phyloP scores from a whole-genome alignment of 23 tunicate species.

The Aplidium turbinatum region DNA sequence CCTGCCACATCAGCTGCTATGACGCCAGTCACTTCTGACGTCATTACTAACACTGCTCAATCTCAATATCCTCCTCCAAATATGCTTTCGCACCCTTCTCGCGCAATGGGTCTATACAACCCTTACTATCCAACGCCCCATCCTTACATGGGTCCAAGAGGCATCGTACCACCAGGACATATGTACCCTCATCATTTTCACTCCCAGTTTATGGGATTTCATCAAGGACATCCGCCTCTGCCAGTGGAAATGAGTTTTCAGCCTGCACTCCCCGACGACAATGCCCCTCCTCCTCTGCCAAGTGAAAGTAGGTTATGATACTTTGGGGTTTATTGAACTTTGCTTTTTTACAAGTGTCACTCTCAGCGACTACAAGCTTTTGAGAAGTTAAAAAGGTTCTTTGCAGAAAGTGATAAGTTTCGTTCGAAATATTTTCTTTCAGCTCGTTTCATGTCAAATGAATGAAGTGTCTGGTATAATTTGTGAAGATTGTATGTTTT shows the following conservation, averaged over 20 bases:
- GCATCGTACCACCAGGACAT: not conserved
- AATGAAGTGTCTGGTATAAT: not conserved
- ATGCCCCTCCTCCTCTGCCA: constrained; percentile 13
- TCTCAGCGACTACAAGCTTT: too few species aligned
- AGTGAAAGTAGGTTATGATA: not conserved
- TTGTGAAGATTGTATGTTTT: not conserved
- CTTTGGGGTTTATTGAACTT: too few species aligned
- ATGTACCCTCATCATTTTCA: not conserved
- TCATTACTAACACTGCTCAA: not conserved
- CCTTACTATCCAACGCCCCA: constrained; percentile 6
- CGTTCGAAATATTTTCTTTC: too few species aligned
- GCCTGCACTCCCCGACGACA: too few species aligned
- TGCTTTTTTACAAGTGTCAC: too few species aligned
- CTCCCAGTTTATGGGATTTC: constrained; percentile 8
- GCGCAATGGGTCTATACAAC: constrained; percentile 5
- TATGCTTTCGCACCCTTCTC: not conserved
- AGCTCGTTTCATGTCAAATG: too few species aligned
- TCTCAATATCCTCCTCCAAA: not conserved
- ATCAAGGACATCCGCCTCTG: not conserved
- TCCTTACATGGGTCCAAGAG: constrained; percentile 6
- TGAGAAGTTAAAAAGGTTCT: too few species aligned
- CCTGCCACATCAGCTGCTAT: too few species aligned
- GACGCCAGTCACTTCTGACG: not conserved
- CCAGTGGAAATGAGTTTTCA: too few species aligned
- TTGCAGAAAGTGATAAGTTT: too few species aligned